Evolutionary conservation across 2,113 vertebrate species (phyloP), one percentile per base, ranked within the genome.

Genomic region (Heterotilapia buettikoferi): DNA sequence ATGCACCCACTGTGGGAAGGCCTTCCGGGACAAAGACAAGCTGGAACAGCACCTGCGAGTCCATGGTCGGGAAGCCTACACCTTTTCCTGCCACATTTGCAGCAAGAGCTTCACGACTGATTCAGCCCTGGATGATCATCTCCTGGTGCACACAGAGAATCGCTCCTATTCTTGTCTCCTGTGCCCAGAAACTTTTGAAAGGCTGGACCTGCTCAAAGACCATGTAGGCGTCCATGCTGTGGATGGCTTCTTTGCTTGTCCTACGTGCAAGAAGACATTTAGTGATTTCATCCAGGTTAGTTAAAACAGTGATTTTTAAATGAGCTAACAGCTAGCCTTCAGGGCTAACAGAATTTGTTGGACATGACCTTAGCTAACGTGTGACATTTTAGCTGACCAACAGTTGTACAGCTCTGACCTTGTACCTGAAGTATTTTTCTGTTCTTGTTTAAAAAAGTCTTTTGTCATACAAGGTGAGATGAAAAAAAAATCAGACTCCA

Each of bases 11-110:
- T 99, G 99, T 9, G 98, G 98, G 29, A 99, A 99, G 93, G 98
- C 98, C 45, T 99, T 99, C 95, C 96, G 99, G 0, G 98, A 99
- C 6, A 99, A 99, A 93, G 99, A 99, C 92, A 99, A 98, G 86
- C 96, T 99, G 94, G 99, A 99, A 31, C 98, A 98, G 92, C 99
- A 99, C 85, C 90, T 99, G 94, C 96, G 98, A 5, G 98, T 98
- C 79, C 98, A 99, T 1, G 98, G 98, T 3, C 96, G 98, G 38
- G 98, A 99, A 63, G 97, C 97, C 88, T 99, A 97, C 93, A 96
- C 97, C 5, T 90, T 99, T 76, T 97, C 98, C 90, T 99, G 99
- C 91, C 98, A 99, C 86, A 97, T 98, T 63, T 99, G 99, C 95
- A 98, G 96, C 94, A 99, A 99, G 94, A 98, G 97, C 91, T 99